Percentiles rank a stretch among this genome's conserved stretches.
phyloP scores from a whole-genome alignment of 2,888 invertebrate genomes.

The Congeria kusceri region DNA sequence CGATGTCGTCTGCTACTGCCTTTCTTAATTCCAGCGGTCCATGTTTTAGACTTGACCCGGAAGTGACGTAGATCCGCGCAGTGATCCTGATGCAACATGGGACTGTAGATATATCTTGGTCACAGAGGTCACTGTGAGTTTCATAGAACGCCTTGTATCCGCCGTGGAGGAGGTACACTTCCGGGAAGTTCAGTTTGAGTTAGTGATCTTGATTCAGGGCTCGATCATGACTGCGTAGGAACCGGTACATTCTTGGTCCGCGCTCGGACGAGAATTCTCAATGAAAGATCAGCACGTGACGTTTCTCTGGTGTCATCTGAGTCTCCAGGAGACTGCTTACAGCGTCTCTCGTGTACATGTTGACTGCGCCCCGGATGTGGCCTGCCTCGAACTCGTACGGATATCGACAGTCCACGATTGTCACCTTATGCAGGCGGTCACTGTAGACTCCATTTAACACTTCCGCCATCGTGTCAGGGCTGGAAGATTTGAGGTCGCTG shows the following conservation, averaged over 20 bases:
- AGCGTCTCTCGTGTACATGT: constrained; percentile 46
- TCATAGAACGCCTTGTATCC: too few relatives aligned
- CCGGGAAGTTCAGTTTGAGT: too few relatives aligned
- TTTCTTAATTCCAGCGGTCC: too few relatives aligned
- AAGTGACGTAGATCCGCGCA: too few relatives aligned
- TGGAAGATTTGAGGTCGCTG: constrained; percentile 78
- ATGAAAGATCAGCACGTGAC: constrained; percentile 59
- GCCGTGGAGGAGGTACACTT: too few relatives aligned
- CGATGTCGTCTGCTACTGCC: too few relatives aligned
- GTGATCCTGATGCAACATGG: too few relatives aligned
- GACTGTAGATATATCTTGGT: too few relatives aligned
- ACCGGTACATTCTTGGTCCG: constrained; percentile 48
- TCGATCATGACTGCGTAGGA: too few relatives aligned
- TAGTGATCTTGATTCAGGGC: too few relatives aligned
- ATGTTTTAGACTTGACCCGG: too few relatives aligned
- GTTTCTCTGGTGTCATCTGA: constrained; percentile 18
- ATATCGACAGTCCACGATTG: constrained; percentile 46
- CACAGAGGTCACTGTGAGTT: too few relatives aligned
- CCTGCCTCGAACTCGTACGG: constrained; percentile 45
- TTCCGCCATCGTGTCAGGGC: constrained; percentile 62
- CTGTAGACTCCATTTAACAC: constrained; percentile 28
- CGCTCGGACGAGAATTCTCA: constrained; percentile 59
- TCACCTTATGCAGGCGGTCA: constrained; percentile 14
- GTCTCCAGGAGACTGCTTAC: constrained; percentile 27
- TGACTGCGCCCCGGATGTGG: constrained; percentile 43